Evolutionary conservation across 2,888 invertebrate species (phyloP).

Genomic region (Pachymerium ferrugineum): DNA sequence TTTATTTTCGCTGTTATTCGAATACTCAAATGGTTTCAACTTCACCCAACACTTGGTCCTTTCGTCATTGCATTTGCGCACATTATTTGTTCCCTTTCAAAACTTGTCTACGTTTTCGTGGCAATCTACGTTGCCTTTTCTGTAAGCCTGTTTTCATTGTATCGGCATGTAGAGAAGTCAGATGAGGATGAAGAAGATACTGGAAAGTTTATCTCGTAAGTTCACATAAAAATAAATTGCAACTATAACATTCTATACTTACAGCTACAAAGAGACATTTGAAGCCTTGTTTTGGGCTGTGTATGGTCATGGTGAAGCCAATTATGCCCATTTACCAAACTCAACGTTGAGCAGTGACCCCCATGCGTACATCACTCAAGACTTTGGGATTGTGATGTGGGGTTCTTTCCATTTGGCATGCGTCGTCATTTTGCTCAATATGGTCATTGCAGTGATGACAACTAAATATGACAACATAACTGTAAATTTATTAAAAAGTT

Average conservation of each 20-base stretch:
- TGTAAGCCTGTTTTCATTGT: slow-evolving; percentile 58
- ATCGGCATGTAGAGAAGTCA: slow-evolving; percentile 61
- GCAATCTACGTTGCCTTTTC: slow-evolving; percentile 59
- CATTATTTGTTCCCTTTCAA: slow-evolving; percentile 62
- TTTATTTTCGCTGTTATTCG: slow-evolving; percentile 62
- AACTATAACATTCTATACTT: not conserved
- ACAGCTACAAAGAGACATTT: slow-evolving; percentile 55
- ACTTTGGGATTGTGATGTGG: slow-evolving; percentile 59
- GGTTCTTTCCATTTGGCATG: slow-evolving; percentile 62
- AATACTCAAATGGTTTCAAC: slow-evolving; percentile 58
- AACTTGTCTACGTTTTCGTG: slow-evolving; percentile 58
- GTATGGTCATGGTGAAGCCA: slow-evolving; percentile 61
- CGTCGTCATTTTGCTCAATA: slow-evolving; percentile 67
- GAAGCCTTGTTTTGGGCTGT: slow-evolving; percentile 66
- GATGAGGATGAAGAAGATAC: slow-evolving; percentile 51
- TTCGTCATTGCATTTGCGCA: slow-evolving; percentile 54
- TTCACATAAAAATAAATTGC: not conserved
- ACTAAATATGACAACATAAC: slow-evolving; percentile 65
- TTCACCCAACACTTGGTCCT: slow-evolving; percentile 61
- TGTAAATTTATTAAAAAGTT: too few relatives aligned
- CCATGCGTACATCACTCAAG: slow-evolving; percentile 45
- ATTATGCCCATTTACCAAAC: too few relatives aligned
- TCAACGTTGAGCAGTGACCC: too few relatives aligned
- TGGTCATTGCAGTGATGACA: slow-evolving; percentile 70
- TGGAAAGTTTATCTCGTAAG: not conserved